phyloP scores from a whole-genome alignment of 2,888 invertebrate species.

The Ophion ellenae region DNA sequence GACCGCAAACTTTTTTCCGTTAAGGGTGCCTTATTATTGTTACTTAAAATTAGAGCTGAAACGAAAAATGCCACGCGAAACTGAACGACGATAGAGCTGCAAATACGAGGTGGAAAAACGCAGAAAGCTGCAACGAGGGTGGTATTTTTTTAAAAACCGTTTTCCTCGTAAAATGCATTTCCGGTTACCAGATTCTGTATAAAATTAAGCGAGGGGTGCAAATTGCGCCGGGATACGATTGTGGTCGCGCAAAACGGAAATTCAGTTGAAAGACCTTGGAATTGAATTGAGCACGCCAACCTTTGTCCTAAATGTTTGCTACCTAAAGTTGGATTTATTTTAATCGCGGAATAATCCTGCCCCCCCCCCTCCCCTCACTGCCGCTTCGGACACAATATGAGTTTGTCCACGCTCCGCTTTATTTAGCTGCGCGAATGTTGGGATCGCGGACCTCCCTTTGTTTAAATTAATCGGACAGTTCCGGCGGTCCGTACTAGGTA shows the following conservation, averaged over 20 bases:
- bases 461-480: conserved; percentile 18
- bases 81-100: no score
- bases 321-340: conserved; percentile 3
- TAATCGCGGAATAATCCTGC: no score
- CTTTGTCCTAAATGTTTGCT: conserved; percentile 12
- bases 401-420: not conserved
- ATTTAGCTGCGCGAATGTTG: conserved; percentile 12
- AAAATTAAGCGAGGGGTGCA: not conserved
- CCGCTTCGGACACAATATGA: not conserved
- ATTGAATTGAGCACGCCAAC: not conserved
- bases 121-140: not conserved
- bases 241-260: not conserved
- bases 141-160: not conserved
- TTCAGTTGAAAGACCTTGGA: not conserved
- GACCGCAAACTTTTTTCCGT: no score
- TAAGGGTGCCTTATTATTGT: no score
- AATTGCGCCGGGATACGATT: not conserved
- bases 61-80: no score
- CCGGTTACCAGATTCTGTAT: not conserved
- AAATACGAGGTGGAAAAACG: not conserved
- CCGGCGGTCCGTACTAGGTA: not conserved
- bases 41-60: no score
- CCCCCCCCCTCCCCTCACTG: no score
- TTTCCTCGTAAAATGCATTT: not conserved
- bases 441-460: conserved; percentile 10